Conservation (phyloP, 1,140 invertebrate genomes). For the Leptestheria dahalacensis region DNA sequence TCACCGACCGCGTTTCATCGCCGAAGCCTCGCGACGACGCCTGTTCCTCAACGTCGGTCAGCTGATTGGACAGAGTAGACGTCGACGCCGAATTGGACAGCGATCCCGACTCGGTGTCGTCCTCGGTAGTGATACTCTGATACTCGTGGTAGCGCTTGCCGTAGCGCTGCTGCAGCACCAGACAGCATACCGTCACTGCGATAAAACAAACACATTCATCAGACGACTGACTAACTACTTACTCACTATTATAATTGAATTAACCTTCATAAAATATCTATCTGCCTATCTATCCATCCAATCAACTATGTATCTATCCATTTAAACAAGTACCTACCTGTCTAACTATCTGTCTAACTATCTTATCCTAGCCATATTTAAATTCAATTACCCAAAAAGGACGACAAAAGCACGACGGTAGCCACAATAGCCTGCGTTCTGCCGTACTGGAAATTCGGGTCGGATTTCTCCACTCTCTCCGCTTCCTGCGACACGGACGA, state of each 20-base stretch:
- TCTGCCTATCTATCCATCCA: too few species aligned
- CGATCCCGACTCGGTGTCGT: slow-evolving; percentile 8
- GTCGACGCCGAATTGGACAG: neutral
- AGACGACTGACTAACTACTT: neutral
- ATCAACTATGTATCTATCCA: too few species aligned
- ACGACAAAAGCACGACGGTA: slow-evolving; percentile 44
- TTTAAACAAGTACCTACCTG: too few species aligned
- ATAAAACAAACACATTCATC: slow-evolving; percentile 7
- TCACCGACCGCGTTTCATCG: too few species aligned
- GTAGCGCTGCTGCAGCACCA: slow-evolving; percentile 58
- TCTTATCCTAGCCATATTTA: too few species aligned
- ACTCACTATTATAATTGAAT: neutral
- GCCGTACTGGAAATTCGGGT: slow-evolving; percentile 69
- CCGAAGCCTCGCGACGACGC: too few species aligned
- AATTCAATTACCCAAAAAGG: slow-evolving; percentile 45
- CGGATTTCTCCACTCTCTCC: slow-evolving; percentile 37
- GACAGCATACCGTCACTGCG: slow-evolving; percentile 50
- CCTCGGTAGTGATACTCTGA: slow-evolving; percentile 24
- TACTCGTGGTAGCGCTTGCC: slow-evolving; percentile 36
- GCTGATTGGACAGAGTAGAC: neutral
- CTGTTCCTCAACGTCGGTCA: neutral
- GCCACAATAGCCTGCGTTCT: slow-evolving; percentile 49
- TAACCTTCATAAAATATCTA: neutral
- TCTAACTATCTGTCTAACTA: too few species aligned
- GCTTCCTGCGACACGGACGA: slow-evolving; percentile 32